Evolutionary conservation across 2,888 invertebrate species (phyloP).

Genomic region (Agrotis segetum): DNA sequence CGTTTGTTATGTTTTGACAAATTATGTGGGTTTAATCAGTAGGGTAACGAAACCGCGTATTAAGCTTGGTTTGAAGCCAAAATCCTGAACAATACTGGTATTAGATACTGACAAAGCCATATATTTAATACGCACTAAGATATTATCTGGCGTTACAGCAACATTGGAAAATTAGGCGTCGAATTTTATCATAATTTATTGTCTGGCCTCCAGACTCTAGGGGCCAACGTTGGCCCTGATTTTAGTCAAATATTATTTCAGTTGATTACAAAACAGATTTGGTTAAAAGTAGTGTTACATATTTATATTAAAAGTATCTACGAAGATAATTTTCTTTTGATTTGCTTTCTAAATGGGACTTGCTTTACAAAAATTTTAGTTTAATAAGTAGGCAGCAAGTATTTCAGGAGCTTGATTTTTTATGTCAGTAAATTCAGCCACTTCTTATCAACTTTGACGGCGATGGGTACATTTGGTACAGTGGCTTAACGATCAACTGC

Average conservation of each 20-base stretch:
- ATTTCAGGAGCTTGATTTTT: no score
- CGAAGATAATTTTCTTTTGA: no score
- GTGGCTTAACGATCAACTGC: no score
- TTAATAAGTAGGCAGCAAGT: background rate
- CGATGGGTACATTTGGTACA: no score
- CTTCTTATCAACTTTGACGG: no score
- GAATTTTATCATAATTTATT: constrained; percentile 47
- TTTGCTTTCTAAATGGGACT: background rate
- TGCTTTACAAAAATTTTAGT: background rate
- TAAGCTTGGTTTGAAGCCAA: constrained; percentile 48
- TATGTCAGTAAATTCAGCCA: no score
- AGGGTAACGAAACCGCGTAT: constrained; percentile 33
- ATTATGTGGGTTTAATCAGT: constrained; percentile 42
- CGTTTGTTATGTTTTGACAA: constrained; percentile 22
- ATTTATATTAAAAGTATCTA: constrained; percentile 13
- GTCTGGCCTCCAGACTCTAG: background rate
- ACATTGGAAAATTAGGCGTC: constrained; percentile 38
- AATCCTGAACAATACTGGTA: constrained; percentile 49
- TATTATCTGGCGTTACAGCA: constrained; percentile 32
- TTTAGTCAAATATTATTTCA: constrained; percentile 23
- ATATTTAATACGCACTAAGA: constrained; percentile 37
- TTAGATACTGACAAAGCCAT: constrained; percentile 30
- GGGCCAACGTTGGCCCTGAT: constrained; percentile 6
- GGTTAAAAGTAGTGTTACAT: background rate
- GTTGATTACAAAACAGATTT: constrained; percentile 6